phyloP scores from a whole-genome alignment of 2,797 vertebrate genomes.

The Gadopsis marmoratus region DNA sequence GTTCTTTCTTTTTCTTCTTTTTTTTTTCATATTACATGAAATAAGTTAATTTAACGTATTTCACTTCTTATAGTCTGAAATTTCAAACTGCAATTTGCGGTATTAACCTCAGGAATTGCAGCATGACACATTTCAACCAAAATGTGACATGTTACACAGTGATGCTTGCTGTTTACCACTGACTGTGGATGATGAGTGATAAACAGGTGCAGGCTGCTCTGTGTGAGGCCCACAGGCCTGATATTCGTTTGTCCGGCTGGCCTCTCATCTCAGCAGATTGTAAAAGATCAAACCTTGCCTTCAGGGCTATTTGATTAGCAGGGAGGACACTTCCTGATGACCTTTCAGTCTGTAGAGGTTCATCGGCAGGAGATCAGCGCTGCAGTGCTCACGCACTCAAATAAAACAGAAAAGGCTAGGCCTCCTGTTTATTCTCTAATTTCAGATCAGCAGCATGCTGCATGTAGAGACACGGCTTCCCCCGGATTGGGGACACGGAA shows the following conservation, averaged over 20 bases:
- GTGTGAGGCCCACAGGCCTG: constrained; percentile 25
- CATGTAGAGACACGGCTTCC: constrained; percentile 38
- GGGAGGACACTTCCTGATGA: constrained; percentile 57
- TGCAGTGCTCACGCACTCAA: constrained; percentile 28
- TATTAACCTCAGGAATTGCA: neutral
- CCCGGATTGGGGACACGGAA: constrained; percentile 57
- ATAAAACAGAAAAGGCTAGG: constrained; percentile 12
- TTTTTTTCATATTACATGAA: neutral
- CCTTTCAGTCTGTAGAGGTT: constrained; percentile 63
- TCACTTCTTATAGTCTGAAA: neutral
- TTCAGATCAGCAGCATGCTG: constrained; percentile 47
- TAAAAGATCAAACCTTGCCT: constrained; percentile 69
- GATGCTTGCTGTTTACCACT: constrained; percentile 36
- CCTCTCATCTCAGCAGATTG: constrained; percentile 62
- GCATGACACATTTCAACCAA: neutral
- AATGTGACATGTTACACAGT: neutral
- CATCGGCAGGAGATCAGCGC: constrained; percentile 54
- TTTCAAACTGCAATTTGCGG: neutral
- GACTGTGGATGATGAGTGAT: constrained; percentile 54
- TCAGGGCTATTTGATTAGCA: constrained; percentile 66
- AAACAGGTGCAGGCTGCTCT: constrained; percentile 58
- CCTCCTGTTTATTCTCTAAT: constrained; percentile 46
- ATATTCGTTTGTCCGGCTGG: constrained; percentile 49
- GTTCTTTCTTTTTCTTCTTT: too few species aligned
- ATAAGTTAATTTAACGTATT: neutral